Percentiles rank a stretch among this genome's conserved stretches.
Conservation (phyloP, 2,797 vertebrate species). For the Melanotaenia boesemani region DNA sequence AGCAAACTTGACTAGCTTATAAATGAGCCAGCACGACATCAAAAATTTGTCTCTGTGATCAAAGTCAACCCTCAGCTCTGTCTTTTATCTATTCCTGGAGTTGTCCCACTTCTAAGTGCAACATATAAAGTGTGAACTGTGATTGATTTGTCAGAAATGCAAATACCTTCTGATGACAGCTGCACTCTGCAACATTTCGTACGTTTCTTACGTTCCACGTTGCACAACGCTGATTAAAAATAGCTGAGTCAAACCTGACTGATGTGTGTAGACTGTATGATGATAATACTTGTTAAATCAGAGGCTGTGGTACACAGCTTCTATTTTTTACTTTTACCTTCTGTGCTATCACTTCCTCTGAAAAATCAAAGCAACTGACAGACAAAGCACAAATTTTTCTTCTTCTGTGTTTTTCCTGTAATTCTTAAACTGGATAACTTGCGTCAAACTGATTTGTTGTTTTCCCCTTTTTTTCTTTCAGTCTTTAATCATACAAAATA, state of each 20-base stretch:
- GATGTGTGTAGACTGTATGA: background rate
- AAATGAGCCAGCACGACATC: background rate
- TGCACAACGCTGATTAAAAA: background rate
- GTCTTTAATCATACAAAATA: background rate
- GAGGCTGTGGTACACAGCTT: background rate
- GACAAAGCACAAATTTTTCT: background rate
- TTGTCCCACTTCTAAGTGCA: background rate
- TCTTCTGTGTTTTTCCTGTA: background rate
- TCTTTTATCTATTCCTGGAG: constrained; percentile 8
- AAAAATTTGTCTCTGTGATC: constrained; percentile 11
- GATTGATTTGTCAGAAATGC: background rate
- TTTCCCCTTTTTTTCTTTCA: too few relatives aligned
- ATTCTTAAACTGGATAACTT: background rate
- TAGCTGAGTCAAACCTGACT: background rate
- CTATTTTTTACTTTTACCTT: background rate
- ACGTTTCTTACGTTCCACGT: background rate
- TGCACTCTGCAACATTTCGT: background rate
- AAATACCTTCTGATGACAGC: background rate
- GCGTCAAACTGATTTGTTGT: background rate
- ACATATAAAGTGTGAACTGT: background rate
- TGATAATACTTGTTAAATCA: background rate
- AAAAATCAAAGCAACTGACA: background rate
- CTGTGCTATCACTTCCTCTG: background rate
- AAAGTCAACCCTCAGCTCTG: background rate
- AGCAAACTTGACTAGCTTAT: background rate